Conservation (phyloP, 1,140 invertebrate genomes). For the Potamilus streckersoni region DNA sequence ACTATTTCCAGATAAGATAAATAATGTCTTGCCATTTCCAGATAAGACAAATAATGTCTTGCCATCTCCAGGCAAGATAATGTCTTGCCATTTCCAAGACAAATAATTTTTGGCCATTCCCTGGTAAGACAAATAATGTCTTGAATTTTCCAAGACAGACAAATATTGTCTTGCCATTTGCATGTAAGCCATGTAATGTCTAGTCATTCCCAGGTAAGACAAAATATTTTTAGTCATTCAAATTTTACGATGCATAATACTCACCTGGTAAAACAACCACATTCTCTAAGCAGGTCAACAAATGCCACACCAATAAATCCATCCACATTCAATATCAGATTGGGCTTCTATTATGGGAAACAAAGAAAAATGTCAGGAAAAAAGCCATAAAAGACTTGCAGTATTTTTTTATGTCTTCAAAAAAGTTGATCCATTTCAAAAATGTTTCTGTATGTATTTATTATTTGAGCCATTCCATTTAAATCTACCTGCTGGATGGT, state of each 20-base stretch:
- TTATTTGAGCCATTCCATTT: no score
- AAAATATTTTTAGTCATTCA: neutral
- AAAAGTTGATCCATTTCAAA: no score
- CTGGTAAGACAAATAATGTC: no score
- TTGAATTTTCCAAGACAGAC: no score
- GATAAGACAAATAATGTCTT: no score
- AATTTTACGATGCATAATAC: slow-evolving; percentile 29
- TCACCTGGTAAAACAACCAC: slow-evolving; percentile 83
- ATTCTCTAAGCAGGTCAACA: slow-evolving; percentile 90
- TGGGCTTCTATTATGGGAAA: slow-evolving; percentile 83
- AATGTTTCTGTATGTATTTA: no score
- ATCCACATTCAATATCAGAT: slow-evolving; percentile 99
- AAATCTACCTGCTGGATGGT: no score
- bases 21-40: neutral
- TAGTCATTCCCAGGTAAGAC: neutral
- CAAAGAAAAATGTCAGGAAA: neutral
- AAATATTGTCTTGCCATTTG: neutral
- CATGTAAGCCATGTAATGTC: neutral
- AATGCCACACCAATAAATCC: slow-evolving; percentile 97
- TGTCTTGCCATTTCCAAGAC: no score
- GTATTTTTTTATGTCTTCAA: no score
- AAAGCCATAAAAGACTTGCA: neutral
- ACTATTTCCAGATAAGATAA: neutral
- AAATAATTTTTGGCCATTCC: no score
- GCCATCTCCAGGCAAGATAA: no score